Base-by-base conservation (phyloP, 2,113 vertebrate species). In the Blennius ocellaris region DNA sequence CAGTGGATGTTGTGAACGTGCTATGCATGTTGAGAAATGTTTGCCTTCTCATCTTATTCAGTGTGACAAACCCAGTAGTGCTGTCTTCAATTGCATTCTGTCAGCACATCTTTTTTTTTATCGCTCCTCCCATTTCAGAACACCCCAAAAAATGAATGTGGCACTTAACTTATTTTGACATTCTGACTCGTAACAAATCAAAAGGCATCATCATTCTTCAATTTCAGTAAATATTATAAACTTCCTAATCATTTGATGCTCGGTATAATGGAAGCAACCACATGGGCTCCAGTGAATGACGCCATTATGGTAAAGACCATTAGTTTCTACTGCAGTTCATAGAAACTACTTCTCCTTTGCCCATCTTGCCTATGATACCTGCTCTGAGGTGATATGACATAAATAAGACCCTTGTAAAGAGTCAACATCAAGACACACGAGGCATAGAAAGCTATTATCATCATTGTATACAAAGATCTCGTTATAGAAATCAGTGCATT, bases 231-330 rank as follows among this genome's bases (percentile, higher is more conserved):
- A 47, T 63, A 80, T 77, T 70, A 47, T 40, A 83, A 73, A 63
- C 11, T 49, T 67, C 69, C 48, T 58, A 49, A 84, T 86, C 64
- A 87, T 75, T 75, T 44, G 6, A 15, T 75, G 37, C 30, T 38
- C 21, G 67, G 48, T 73, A 75, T 70, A 73, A 76, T 58, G 37
- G 16, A 65, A 57, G 44, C 52, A 60, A 63, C 48, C 58, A 58
- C 60, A 63, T 56, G 57, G 62, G 49, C 36, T 66, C 43, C 36
- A n/a, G 53, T 81, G 73, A 92, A 87, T 82, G 41, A 60, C 17
- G 44, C 69, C 76, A 87, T 85, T 83, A 84, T 87, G 71, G 45
- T 41, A 36, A 57, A 72, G 62, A 67, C 50, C 64, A 82, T 72
- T 75, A 72, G 69, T 69, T 69, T 76, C 11, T 40, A 48, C 45